Percentiles rank a stretch among this genome's conserved stretches.
Conservation (phyloP, 2,888 invertebrate genomes). For the Chirona hameri region DNA sequence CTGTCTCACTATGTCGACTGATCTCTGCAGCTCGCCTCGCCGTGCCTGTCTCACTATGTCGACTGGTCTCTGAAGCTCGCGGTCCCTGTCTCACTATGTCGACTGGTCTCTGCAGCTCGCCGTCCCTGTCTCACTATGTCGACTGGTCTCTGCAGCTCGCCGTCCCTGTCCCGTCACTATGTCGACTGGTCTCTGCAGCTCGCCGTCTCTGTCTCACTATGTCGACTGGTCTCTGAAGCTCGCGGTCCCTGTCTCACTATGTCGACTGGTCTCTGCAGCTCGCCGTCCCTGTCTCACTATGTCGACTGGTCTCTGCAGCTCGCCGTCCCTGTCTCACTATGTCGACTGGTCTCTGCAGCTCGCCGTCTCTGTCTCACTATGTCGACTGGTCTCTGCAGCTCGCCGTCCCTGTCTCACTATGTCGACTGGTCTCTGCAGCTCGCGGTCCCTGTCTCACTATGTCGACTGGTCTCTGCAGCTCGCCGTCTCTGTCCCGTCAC, state of each 20-base stretch:
- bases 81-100: too few species aligned
- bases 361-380: background rate
- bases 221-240: too few species aligned
- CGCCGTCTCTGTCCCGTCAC: background rate
- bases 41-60: too few species aligned
- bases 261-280: too few species aligned
- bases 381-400: too few species aligned
- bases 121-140: background rate
- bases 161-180: background rate
- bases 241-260: background rate
- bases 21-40: background rate
- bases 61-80: background rate
- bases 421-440: too few species aligned
- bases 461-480: too few species aligned
- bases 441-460: background rate
- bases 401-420: background rate
- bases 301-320: too few species aligned
- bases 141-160: background rate
- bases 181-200: too few species aligned
- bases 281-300: background rate
- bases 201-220: background rate
- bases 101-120: background rate
- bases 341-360: too few species aligned
- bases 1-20: too few species aligned
- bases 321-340: background rate